phyloP scores from a whole-genome alignment of 2,113 vertebrate genomes.

The Seriola dumerili region DNA sequence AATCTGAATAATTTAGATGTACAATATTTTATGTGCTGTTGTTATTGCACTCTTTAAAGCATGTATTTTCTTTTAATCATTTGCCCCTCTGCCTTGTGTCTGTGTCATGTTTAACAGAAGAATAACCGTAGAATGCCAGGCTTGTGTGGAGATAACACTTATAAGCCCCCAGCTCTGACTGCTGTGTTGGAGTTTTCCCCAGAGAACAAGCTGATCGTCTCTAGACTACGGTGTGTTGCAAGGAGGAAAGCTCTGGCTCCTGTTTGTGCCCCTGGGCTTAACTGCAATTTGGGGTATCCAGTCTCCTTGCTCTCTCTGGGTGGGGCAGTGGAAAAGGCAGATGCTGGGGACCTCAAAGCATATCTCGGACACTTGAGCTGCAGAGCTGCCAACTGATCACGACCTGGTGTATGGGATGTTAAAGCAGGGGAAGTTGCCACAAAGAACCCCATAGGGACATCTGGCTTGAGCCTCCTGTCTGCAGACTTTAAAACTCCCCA shows the following conservation, averaged over 20 bases:
- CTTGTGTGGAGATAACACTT: neutral
- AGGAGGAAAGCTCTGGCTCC: neutral
- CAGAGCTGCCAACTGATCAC: neutral
- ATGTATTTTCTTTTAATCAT: slow-evolving; percentile 30
- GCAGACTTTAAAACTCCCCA: neutral
- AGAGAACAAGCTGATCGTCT: neutral
- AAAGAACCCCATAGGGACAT: neutral
- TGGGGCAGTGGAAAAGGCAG: neutral
- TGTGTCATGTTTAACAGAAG: neutral
- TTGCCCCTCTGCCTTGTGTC: neutral
- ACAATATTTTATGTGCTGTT: slow-evolving; percentile 35
- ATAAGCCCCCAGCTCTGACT: neutral
- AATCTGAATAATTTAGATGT: slow-evolving; percentile 49
- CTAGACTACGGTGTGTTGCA: neutral
- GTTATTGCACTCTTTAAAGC: slow-evolving; percentile 30
- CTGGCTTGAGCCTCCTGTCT: neutral
- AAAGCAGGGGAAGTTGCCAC: neutral
- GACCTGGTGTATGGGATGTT: neutral
- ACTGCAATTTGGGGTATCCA: neutral
- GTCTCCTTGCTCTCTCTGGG: neutral
- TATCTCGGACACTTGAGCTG: neutral
- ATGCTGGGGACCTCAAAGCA: neutral
- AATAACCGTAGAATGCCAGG: neutral
- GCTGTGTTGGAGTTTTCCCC: neutral
- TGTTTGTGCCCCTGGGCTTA: neutral